Base-by-base conservation (phyloP, 1,140 invertebrate species). In the Leucophenga varia region DNA sequence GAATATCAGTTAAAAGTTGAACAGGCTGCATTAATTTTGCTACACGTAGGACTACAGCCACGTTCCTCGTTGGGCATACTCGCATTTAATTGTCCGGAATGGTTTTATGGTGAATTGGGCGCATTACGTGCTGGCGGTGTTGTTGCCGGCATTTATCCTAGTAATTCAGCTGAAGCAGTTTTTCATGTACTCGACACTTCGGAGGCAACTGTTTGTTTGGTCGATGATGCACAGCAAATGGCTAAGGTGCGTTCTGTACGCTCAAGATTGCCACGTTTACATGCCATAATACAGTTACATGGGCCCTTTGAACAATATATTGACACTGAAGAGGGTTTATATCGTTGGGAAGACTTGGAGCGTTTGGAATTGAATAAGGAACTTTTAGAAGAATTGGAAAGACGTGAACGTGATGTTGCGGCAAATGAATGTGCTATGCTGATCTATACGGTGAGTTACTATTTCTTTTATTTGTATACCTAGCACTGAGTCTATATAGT, bases 91-190 rank as follows among this genome's bases (percentile, higher is more conserved):
- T 86, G 87, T 36, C 89, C 91, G 9, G 85, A 95, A 77, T 97
- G 93, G 93, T 91, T 93, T 64, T 81, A 93, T 41, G 79, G 89
- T 0, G 84, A 93, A 74, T 59, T 96, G 13, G 92, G 82, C 1
- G 85, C 89, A 3, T 88, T 95, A 61, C 90, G 90, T 72, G 91
- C 93, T 51, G 92, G 92, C 86, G 93, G 90, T 22, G 84, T 94
- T 49, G 84, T 87, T 20, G 85, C 86, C 30, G 93, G 93, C 43
- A 92, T 96, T 64, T 96, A 97, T 76, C 90, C 91, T 3, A 96
- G 91, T 22, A 96, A 95, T 75, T 86, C 86, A 17, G 65, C 89
- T 0, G 91, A 94, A 55, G 88, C 91, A 0, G 92, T 90, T 71
- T 78, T 83, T 54, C 86, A 91, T 72, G 88, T 90, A 50, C 78